Evolutionary conservation across 2,113 vertebrate genomes (phyloP).

Genomic region (Shinisaurus crocodilurus): DNA sequence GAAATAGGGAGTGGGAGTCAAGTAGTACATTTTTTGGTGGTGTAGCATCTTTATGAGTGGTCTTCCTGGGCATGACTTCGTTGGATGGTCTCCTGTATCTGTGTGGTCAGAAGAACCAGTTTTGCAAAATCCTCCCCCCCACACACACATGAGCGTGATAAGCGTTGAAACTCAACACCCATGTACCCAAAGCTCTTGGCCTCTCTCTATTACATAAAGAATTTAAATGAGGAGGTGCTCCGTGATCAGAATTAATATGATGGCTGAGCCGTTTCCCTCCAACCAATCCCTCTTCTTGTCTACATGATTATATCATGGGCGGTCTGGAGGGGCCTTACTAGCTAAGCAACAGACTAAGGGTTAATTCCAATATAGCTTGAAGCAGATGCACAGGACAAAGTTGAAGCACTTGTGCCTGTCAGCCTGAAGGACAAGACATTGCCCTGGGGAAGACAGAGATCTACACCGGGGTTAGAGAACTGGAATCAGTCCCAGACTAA

Average conservation of each 20-base stretch:
- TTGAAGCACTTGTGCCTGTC: not conserved
- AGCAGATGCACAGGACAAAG: not conserved
- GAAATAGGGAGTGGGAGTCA: not conserved
- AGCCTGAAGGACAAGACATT: not conserved
- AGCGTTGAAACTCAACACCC: not conserved
- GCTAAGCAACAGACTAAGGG: not conserved
- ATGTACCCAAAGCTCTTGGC: not conserved
- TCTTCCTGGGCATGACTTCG: no score
- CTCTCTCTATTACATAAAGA: not conserved
- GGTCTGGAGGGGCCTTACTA: not conserved
- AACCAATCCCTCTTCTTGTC: not conserved
- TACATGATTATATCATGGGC: not conserved
- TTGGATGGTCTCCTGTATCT: not conserved
- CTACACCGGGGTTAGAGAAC: conserved; percentile 11
- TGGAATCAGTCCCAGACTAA: not conserved
- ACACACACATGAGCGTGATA: not conserved
- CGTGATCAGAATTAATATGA: not conserved
- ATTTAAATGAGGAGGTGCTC: not conserved
- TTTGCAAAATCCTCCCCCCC: not conserved
- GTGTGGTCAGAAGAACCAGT: not conserved
- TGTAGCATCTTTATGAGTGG: not conserved
- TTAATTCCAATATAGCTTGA: not conserved
- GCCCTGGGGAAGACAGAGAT: conserved; percentile 1
- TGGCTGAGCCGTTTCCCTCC: not conserved
- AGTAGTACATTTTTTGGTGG: not conserved